Evolutionary conservation across 2,797 vertebrate species (phyloP).

Genomic region (Schizopygopsis malacanthus): DNA sequence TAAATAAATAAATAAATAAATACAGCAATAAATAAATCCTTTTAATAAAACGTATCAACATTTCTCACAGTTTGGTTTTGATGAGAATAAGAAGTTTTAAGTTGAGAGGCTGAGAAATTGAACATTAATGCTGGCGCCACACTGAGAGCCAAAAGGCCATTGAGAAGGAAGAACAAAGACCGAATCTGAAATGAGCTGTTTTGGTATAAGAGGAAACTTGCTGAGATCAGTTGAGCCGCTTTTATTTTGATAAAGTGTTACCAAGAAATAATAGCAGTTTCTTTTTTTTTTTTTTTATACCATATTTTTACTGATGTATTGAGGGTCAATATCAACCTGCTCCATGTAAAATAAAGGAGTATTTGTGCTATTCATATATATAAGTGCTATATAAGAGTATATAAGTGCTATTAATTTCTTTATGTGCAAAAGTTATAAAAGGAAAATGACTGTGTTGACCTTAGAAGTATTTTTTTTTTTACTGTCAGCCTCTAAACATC

Average conservation of each 20-base stretch:
- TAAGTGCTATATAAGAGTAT: too few species aligned
- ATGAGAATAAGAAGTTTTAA: conserved; percentile 45
- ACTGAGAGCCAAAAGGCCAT: conserved; percentile 37
- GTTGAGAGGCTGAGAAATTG: conserved; percentile 54
- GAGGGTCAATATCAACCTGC: not conserved
- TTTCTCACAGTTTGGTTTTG: conserved; percentile 45
- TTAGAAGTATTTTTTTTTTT: too few species aligned
- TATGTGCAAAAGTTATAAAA: not conserved
- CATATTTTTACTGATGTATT: not conserved
- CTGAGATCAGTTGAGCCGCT: not conserved
- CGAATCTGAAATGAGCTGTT: conserved; percentile 46
- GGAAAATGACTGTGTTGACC: too few species aligned
- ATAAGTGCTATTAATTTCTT: not conserved
- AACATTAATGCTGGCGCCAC: conserved; percentile 39
- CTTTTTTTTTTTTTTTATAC: not conserved
- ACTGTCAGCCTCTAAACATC: too few species aligned
- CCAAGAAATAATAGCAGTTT: not conserved
- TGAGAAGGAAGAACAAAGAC: conserved; percentile 44
- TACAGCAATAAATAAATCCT: not conserved
- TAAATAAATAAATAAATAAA: conserved; percentile 13
- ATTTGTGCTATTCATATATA: not conserved
- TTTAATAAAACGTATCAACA: conserved; percentile 45
- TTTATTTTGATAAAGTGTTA: not conserved
- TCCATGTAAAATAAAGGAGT: not conserved
- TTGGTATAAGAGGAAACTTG: conserved; percentile 15